Conservation (phyloP, 53 echinoderm and acorn worm species). For the Stichopus horrens region DNA sequence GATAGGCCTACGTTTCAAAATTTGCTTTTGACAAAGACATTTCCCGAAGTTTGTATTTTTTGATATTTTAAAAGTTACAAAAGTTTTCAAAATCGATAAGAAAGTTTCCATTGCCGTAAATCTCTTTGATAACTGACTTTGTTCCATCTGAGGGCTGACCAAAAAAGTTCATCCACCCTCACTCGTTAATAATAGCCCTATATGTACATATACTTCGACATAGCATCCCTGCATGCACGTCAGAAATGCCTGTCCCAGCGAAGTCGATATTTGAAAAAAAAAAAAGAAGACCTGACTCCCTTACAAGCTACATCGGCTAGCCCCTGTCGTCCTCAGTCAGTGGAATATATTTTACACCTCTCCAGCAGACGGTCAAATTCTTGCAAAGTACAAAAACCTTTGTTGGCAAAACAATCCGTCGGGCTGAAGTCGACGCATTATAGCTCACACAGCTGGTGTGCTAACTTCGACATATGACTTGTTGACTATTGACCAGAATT, state of each 20-base stretch:
- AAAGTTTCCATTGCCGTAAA: background rate
- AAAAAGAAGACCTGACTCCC: background rate
- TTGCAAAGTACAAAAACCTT: conserved; percentile 34
- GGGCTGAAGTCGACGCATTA: conserved; percentile 37
- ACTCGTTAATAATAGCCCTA: background rate
- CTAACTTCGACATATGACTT: conserved; percentile 28
- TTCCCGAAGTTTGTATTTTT: no score
- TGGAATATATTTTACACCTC: conserved; percentile 39
- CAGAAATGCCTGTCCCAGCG: background rate
- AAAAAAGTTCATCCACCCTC: conserved; percentile 17
- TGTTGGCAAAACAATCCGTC: conserved; percentile 30
- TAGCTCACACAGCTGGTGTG: conserved; percentile 19
- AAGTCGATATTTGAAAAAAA: background rate
- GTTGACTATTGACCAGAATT: background rate
- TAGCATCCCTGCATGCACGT: background rate
- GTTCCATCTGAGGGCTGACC: background rate
- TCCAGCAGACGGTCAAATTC: conserved; percentile 31
- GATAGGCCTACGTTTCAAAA: no score
- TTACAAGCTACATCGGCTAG: no score
- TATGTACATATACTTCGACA: background rate
- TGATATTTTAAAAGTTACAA: background rate
- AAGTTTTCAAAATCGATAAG: background rate
- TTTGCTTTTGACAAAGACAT: no score
- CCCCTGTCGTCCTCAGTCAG: background rate
- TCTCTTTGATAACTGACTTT: conserved; percentile 4